phyloP scores from a whole-genome alignment of 2,888 invertebrate genomes.

The Ennomos quercinarius region DNA sequence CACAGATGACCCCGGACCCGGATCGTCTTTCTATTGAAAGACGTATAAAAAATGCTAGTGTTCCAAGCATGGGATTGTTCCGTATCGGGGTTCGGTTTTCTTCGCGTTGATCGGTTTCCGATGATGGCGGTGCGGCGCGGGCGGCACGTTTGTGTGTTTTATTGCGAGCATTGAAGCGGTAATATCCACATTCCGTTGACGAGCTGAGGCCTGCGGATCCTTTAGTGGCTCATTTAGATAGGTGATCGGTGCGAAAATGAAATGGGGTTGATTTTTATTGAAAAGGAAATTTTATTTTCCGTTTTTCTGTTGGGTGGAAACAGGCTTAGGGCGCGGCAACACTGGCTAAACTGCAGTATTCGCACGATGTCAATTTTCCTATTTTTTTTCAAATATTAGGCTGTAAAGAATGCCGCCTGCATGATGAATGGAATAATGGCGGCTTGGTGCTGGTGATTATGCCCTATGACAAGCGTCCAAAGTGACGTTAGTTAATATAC shows the following conservation, averaged over 20 bases:
- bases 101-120: constrained; percentile 35
- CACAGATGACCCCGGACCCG: constrained; percentile 34
- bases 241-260: constrained; percentile 7
- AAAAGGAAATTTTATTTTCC: neutral
- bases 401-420: too few species aligned
- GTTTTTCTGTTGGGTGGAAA: neutral
- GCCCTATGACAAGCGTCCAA: too few species aligned
- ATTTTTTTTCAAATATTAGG: too few species aligned
- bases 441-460: too few species aligned
- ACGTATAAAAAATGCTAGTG: constrained; percentile 29
- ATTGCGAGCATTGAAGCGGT: constrained; percentile 7
- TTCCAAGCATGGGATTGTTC: constrained; percentile 21
- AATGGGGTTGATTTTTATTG: constrained; percentile 19
- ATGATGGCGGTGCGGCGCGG: constrained; percentile 25
- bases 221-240: constrained; percentile 3
- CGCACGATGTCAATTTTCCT: too few species aligned
- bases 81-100: constrained; percentile 6
- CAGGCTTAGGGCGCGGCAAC: too few species aligned
- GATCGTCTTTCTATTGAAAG: constrained; percentile 34
- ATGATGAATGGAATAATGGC: too few species aligned
- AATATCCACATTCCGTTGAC: constrained; percentile 4
- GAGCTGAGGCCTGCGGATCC: constrained; percentile 2
- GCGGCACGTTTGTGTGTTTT: constrained; percentile 18
- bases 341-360: too few species aligned
- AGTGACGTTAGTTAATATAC: too few species aligned